These are phyloP conservation scores for Sebastes trivittatus DNA, from an alignment of 2,797 vertebrate species.

Conservation along the genomic window DNA sequence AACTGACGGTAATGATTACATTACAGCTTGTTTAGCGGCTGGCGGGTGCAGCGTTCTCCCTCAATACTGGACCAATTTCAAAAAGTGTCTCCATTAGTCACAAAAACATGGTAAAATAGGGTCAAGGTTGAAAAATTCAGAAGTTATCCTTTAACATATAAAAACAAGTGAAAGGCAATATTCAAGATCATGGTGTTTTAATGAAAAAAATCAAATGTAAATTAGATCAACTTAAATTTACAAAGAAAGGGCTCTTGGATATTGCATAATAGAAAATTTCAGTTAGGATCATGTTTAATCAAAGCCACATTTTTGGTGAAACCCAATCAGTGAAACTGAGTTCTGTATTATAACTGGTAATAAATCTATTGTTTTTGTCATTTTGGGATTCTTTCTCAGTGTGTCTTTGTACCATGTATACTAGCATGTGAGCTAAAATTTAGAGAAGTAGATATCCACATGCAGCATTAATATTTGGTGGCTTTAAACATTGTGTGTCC, in stretches of 20 bases:
- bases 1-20: too few relatives aligned
- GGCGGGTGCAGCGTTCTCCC: too few relatives aligned
- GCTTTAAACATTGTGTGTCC: conserved; percentile 46
- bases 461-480: conserved; percentile 69
- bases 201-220: conserved; percentile 54
- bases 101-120: too few relatives aligned
- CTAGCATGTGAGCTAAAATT: conserved; percentile 44
- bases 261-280: conserved; percentile 55
- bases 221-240: conserved; percentile 48
- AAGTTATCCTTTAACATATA: neutral
- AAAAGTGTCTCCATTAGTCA: too few relatives aligned
- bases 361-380: conserved; percentile 13
- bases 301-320: conserved; percentile 48
- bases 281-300: conserved; percentile 30
- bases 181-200: conserved; percentile 59
- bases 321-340: conserved; percentile 1
- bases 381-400: conserved; percentile 18
- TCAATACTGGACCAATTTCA: too few relatives aligned
- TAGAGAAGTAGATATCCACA: conserved; percentile 56
- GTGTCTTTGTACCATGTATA: conserved; percentile 19
- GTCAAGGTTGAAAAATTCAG: too few relatives aligned
- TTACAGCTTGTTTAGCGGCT: too few relatives aligned
- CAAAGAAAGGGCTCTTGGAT: conserved; percentile 49
- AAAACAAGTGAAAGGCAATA: conserved; percentile 5
- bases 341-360: conserved; percentile 11